Base-by-base conservation (phyloP, 2,888 invertebrate species). In the Tromatobia lineatoria region DNA sequence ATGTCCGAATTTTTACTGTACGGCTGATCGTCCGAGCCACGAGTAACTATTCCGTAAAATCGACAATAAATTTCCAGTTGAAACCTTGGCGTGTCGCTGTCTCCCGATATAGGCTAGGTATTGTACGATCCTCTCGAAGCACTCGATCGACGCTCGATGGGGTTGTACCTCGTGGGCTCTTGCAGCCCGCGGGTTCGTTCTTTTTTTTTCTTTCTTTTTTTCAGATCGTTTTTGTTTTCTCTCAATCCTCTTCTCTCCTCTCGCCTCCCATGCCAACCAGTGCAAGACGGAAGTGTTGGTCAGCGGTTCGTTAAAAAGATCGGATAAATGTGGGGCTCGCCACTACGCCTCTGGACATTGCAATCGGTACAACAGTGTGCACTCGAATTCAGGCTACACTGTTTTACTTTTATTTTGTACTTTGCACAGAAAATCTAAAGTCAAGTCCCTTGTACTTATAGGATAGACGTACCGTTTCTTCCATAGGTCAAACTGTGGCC, bases 1-100 rank as follows among this genome's bases (percentile, higher is more conserved):
- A 89, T 79, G 82, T 75, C 73, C 61, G 79, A 88, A 88, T 87
- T 87, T 85, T 69, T 23, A 47, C 15, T 7, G 47, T 29, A 11
- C 18, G 34, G 7, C 34, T 23, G 29, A 29, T 47, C 59, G 42
- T 45, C 0, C 0, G 7, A 18, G 18, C 25, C 42, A 59, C 47
- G 20, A 20, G 38, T 64, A 47, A 61, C 74, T 13, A 47, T 54
- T 29, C 47, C 29, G 47, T 61, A 74, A 61, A 34, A 47, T 50
- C 66, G 73, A 61, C 57, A 59, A 67, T 52, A 73, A 42, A 66
- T 82, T 57, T 82, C 34, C 61, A 29, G 57, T 34, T 18, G 67
- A 29, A 76, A 45, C 42, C 38, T 42, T 47, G 54, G 29, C 34
- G 34, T n/a, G 18, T 38, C 54, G 20, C 34, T 74, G 52, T 69